Percentiles rank a stretch among this genome's conserved stretches.
Evolutionary conservation across 2,797 vertebrate genomes (phyloP).

Genomic region (Arrhamphus sclerolepis): DNA sequence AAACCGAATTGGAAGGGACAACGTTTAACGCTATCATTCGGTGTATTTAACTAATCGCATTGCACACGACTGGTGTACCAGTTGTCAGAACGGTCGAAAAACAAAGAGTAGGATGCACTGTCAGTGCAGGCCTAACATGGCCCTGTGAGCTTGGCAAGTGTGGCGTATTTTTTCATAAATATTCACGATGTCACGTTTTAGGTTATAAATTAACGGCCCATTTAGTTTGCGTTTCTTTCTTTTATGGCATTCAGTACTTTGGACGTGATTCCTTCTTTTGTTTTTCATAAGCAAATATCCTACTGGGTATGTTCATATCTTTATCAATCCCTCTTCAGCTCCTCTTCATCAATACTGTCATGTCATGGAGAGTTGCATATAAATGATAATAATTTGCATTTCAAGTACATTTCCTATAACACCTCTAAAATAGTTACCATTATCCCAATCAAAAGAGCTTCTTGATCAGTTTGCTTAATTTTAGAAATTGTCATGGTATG

Average conservation of each 20-base stretch:
- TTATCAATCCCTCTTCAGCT: neutral
- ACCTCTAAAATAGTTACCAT: neutral
- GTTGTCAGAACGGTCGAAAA: conserved; percentile 74
- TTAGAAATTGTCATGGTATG: neutral
- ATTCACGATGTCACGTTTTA: conserved; percentile 45
- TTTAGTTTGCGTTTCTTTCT: neutral
- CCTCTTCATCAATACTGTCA: conserved; percentile 1
- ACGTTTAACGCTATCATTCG: conserved; percentile 23
- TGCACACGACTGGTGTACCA: conserved; percentile 38
- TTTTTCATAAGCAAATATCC: conserved; percentile 26
- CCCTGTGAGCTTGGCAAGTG: conserved; percentile 78
- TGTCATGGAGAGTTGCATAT: conserved; percentile 13
- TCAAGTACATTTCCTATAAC: neutral
- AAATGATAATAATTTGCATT: neutral
- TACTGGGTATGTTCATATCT: conserved; percentile 2
- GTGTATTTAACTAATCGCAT: conserved; percentile 25
- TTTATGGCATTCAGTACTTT: neutral
- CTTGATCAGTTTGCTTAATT: neutral
- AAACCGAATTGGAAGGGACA: neutral
- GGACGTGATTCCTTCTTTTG: conserved; percentile 11
- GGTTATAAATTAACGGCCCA: neutral
- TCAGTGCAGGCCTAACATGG: conserved; percentile 82
- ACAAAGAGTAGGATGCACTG: conserved; percentile 80
- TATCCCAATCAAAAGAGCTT: neutral
- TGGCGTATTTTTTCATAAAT: conserved; percentile 81